Base-by-base conservation (phyloP, 1,140 invertebrate species). In the Odontomachus brunneus region DNA sequence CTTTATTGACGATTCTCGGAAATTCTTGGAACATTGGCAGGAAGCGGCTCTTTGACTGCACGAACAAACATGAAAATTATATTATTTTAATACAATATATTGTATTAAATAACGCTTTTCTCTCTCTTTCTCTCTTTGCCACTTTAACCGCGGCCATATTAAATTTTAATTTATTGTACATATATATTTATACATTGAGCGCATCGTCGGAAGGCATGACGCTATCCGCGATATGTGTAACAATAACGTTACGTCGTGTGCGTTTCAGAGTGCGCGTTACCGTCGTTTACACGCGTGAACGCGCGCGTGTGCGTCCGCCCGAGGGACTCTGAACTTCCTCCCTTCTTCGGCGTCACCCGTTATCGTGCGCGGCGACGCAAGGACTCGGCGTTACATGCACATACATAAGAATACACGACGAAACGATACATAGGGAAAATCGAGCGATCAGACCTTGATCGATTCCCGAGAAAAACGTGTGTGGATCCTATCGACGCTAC, bases 311-410 rank as follows among this genome's bases (percentile, higher is more conserved):
- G 26, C 69, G 38, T 55, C 48, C 24, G 24, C 59, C 48, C 44
- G 29, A 59, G 51, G 83, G 82, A 89, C 87, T 89, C 72, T 89
- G 84, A 89, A 88, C 76, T 89, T 88, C 82, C 78, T 86, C 22
- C 33, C 75, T 82, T 83, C 17, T 73, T 86, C 75, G 57, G 72
- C 24, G 78, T 80, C 57, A 55, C 66, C 33, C 65, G 51, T 78
- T 85, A 82, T 80, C 78, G 24, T 81, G 60, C 78, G 24, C 73
- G n/a, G 55, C 82, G 44, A 24, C 29, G 74, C 71, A 71, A 82
- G 63, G 69, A 83, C 38, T 82, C 48, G 59, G 80, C 66, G 38
- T 22, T 67, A 55, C 12, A 15, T 26, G n/a, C n/a, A 26, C 14
- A 15, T 57, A 24, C 48, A 17, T n/a, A 62, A 67, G 26, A 51